phyloP scores from a whole-genome alignment of 1,140 invertebrate species.

The Solen grandis region DNA sequence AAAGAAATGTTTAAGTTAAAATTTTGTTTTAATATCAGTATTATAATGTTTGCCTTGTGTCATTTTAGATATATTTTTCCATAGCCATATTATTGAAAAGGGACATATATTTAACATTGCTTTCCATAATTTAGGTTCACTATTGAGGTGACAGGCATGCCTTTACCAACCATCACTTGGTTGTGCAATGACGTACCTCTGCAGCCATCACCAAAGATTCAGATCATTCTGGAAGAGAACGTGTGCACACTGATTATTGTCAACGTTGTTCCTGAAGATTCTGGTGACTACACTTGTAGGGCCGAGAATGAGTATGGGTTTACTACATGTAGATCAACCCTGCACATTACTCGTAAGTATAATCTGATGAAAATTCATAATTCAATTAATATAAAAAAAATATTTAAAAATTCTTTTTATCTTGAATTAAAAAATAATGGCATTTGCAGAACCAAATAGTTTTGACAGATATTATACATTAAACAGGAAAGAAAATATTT shows the following conservation, averaged over 20 bases:
- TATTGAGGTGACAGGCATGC: conserved; percentile 73
- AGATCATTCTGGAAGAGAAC: conserved; percentile 70
- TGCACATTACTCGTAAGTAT: conserved; percentile 78
- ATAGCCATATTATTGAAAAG: too few species aligned
- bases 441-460: too few species aligned
- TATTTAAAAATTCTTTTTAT: too few species aligned
- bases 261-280: conserved; percentile 75
- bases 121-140: conserved; percentile 76
- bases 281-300: conserved; percentile 77
- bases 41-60: conserved; percentile 29
- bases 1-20: too few species aligned
- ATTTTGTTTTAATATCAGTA: too few species aligned
- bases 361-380: background rate
- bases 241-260: conserved; percentile 72
- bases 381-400: too few species aligned
- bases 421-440: too few species aligned
- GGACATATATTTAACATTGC: too few species aligned
- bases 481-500: too few species aligned
- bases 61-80: too few species aligned
- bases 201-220: conserved; percentile 67
- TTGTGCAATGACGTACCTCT: conserved; percentile 73
- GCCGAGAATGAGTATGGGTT: conserved; percentile 78
- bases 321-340: conserved; percentile 76
- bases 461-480: too few species aligned
- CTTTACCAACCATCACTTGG: conserved; percentile 77